Percentiles rank a stretch among this genome's conserved stretches.
These are phyloP conservation scores for Brenthis daphne DNA, from an alignment of 2,888 invertebrate species.

Conservation along the genomic window DNA sequence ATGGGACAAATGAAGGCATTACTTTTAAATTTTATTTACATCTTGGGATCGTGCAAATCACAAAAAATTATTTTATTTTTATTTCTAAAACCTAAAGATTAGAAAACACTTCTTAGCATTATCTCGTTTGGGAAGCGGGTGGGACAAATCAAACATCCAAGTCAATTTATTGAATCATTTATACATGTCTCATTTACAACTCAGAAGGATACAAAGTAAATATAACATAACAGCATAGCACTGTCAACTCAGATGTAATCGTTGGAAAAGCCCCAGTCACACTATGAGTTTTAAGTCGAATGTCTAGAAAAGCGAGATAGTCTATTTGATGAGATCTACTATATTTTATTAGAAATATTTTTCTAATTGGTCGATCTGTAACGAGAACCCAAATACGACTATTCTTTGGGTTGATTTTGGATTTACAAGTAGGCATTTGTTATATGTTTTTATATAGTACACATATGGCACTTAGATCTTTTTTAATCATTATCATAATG, in stretches of 20 bases:
- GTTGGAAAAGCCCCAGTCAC: conserved; percentile 40
- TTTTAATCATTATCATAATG: not conserved
- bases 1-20: no score
- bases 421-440: no score
- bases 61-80: no score
- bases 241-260: conserved; percentile 68
- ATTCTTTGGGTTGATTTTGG: no score
- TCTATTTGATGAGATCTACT: conserved; percentile 15
- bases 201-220: conserved; percentile 55
- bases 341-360: not conserved
- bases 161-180: conserved; percentile 69
- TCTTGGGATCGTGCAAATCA: no score
- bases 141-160: conserved; percentile 52
- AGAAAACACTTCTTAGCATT: no score
- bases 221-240: conserved; percentile 63
- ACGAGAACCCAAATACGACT: no score
- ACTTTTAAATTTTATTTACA: no score
- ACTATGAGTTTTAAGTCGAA: conserved; percentile 21
- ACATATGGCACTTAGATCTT: not conserved
- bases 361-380: not conserved
- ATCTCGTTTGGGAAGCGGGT: no score
- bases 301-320: conserved; percentile 25
- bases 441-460: no score
- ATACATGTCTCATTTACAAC: conserved; percentile 50
- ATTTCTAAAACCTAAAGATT: no score